Evolutionary conservation across 2,888 invertebrate species (phyloP).

Genomic region (Willowsia nigromaculata): DNA sequence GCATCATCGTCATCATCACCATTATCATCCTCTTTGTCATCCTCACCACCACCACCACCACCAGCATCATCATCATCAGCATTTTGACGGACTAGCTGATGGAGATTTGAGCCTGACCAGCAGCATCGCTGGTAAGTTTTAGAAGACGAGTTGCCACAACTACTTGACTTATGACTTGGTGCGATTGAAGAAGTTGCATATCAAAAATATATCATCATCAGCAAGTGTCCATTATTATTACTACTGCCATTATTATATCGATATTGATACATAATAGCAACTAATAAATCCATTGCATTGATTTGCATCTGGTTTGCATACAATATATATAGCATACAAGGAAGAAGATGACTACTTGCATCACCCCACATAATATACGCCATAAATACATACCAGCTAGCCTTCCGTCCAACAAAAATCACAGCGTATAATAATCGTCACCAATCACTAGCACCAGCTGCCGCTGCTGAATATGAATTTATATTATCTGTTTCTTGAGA

Average conservation of each 20-base stretch:
- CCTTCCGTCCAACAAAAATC: conserved; percentile 68
- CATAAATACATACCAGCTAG: conserved; percentile 40
- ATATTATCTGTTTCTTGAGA: background rate
- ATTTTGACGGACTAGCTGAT: background rate
- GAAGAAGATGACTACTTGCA: conserved; percentile 69
- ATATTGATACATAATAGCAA: conserved; percentile 42
- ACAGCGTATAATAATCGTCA: background rate
- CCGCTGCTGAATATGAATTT: background rate
- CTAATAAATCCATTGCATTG: conserved; percentile 62
- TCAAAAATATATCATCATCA: conserved; percentile 43
- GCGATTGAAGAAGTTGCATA: background rate
- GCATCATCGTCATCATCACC: conserved; percentile 37
- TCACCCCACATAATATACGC: conserved; percentile 13
- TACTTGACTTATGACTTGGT: background rate
- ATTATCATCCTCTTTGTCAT: conserved; percentile 30
- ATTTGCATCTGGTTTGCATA: conserved; percentile 69
- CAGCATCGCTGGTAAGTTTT: background rate
- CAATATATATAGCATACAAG: conserved; percentile 43
- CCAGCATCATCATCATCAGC: conserved; percentile 12
- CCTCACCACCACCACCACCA: conserved; percentile 14
- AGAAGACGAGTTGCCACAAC: background rate
- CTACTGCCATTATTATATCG: conserved; percentile 20
- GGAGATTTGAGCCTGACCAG: background rate
- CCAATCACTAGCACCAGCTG: background rate
- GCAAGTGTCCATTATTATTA: conserved; percentile 51